Base-by-base conservation (phyloP, 2,797 vertebrate genomes). In the Gambusia yucatana region DNA sequence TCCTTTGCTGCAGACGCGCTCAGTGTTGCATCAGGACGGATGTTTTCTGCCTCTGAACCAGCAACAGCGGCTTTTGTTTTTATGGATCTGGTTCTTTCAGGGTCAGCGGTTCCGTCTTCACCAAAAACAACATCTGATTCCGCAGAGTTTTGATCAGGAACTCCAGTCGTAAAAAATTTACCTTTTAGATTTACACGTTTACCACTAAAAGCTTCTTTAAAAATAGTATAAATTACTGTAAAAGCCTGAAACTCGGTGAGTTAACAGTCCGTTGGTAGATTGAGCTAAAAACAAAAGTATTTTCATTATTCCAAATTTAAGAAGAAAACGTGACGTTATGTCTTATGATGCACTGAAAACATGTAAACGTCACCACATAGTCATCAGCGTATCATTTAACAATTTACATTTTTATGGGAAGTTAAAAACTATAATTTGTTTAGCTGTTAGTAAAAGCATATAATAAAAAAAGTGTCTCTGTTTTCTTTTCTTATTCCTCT, bases 121-220 rank as follows among this genome's bases (percentile, higher is more conserved):
- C 81, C 89, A 59, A 87, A 77, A 81, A 78, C 28, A 84, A 75
- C 72, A 14, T 92, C 87, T 75, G 83, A 63, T 79, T 84, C 89
- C 78, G 87, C 55, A 75, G 67, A 78, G 77, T 83, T 92, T 78
- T 90, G 86, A 71, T 90, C 89, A 84, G 86, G 89, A 50, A 86
- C 82, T 75, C 90, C 93, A 78, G 91, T 92, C 83, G 93, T 77
- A 89, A 88, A 93, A 92, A 90, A 90, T 93, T 93, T 69, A 90
- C 90, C 90, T 50, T 20, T 50, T 20, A 22, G 48, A 22, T 22
- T 50, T 50, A 50, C 20, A 50, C 6, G 20, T 50, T 50, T 22
- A 50, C 79, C 88, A 92, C 76, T 89, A 41, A 75, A 30, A 10
- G 36, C n/a, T 28, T 33, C 22, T 72, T n/a, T 6, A 41, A 16